A percentile compares a stretch with the other conserved stretches of the same genome.
Evolutionary conservation across 2,888 invertebrate species (phyloP).

Genomic region (Heteromurus nitidus): DNA sequence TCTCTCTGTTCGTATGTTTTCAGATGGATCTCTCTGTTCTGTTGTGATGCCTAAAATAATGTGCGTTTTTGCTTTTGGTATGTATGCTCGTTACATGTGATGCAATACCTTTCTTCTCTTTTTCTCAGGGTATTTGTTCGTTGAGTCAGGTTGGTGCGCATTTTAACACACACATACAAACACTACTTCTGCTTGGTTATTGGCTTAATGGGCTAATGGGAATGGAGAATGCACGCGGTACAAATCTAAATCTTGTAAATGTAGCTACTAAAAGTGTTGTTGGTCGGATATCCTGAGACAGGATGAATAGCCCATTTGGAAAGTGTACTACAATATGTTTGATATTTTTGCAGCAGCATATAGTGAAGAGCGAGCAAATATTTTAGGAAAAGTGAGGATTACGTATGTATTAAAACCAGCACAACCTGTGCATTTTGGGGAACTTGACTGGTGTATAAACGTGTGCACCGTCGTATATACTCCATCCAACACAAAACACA

Average conservation of each 20-base stretch:
- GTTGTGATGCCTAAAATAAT: neutral
- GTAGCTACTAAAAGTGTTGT: neutral
- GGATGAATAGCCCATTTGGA: neutral
- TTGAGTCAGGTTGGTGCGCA: neutral
- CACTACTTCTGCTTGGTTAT: neutral
- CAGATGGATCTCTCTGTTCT: no score
- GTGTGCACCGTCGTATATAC: neutral
- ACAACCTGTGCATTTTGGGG: neutral
- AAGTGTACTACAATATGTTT: neutral
- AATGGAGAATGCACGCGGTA: neutral
- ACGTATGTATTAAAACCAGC: neutral
- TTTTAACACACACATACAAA: neutral
- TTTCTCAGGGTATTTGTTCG: neutral
- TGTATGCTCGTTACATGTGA: no score
- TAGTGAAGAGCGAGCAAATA: neutral
- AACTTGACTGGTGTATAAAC: neutral
- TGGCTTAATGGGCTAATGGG: neutral
- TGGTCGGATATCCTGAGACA: neutral
- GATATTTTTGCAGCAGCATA: constrained; percentile 6
- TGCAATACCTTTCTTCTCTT: no score
- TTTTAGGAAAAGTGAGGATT: neutral
- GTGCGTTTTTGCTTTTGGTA: neutral
- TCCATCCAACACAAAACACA: neutral
- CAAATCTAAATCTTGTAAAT: neutral
- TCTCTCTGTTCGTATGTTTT: no score